phyloP scores from a whole-genome alignment of 2,888 invertebrate species.

The Dusona sp. region DNA sequence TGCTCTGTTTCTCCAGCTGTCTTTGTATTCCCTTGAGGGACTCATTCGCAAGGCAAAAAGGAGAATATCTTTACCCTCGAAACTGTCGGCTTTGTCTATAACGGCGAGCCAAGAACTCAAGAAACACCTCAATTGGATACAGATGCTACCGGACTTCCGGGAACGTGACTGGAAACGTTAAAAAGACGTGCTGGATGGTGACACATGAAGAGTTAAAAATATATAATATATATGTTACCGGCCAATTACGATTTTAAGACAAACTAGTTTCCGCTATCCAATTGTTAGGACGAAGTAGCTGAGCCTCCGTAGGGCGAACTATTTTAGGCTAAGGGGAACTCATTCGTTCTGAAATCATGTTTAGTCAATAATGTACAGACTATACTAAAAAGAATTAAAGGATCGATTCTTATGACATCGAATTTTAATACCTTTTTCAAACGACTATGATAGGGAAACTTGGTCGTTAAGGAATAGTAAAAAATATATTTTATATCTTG shows the following conservation, averaged over 20 bases:
- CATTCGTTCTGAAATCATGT: too few species aligned
- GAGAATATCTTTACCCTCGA: slow-evolving; percentile 27
- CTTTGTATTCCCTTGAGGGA: not conserved
- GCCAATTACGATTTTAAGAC: not conserved
- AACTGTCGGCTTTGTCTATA: not conserved
- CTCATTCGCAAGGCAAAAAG: slow-evolving; percentile 48
- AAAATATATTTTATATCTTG: too few species aligned
- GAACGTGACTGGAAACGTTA: slow-evolving; percentile 58
- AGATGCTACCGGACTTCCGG: slow-evolving; percentile 52
- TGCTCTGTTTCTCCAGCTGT: slow-evolving; percentile 17
- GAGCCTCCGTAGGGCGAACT: not conserved
- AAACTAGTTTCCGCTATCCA: not conserved
- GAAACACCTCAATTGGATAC: slow-evolving; percentile 35
- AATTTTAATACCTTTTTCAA: too few species aligned
- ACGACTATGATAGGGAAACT: too few species aligned
- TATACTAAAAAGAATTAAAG: too few species aligned
- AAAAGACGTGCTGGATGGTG: slow-evolving; percentile 29
- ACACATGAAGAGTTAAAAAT: not conserved
- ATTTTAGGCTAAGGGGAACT: not conserved
- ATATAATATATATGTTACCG: not conserved
- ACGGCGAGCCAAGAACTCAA: slow-evolving; percentile 19
- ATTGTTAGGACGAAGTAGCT: not conserved
- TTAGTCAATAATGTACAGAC: too few species aligned
- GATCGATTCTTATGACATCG: too few species aligned
- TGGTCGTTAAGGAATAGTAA: too few species aligned